Evolutionary conservation across 2,797 vertebrate species (phyloP).

Genomic region (Siniperca undulata): DNA sequence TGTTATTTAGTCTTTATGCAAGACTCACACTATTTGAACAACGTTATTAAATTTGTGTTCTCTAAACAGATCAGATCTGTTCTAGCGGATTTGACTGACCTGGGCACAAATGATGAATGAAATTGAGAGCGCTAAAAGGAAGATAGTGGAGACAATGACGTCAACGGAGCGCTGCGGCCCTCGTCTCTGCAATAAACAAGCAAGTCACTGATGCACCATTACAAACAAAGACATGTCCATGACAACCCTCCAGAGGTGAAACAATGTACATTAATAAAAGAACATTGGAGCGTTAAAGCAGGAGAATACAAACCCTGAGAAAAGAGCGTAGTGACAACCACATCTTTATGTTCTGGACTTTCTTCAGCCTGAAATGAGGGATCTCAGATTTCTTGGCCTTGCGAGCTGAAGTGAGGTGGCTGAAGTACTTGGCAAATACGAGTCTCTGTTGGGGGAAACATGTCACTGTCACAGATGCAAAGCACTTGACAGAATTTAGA

Average conservation of each 20-base stretch:
- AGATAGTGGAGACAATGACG: constrained; percentile 96
- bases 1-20: constrained; percentile 10
- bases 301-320: constrained; percentile 87
- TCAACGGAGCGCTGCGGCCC: constrained; percentile 98
- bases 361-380: constrained; percentile 98
- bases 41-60: constrained; percentile 6
- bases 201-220: background rate
- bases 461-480: background rate
- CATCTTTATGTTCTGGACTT: constrained; percentile 99
- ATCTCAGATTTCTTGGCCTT: constrained; percentile 98
- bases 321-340: constrained; percentile 98
- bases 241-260: background rate
- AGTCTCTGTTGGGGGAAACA: constrained; percentile 87
- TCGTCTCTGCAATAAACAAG: constrained; percentile 87
- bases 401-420: constrained; percentile 96
- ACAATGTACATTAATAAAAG: background rate
- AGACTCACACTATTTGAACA: background rate
- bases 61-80: constrained; percentile 14
- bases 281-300: background rate
- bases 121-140: constrained; percentile 94
- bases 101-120: constrained; percentile 97
- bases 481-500: background rate
- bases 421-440: constrained; percentile 97
- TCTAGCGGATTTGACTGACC: constrained; percentile 83
- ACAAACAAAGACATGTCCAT: background rate